Base-by-base conservation (phyloP, 2,797 vertebrate species). In the Podarcis lilfordi region DNA sequence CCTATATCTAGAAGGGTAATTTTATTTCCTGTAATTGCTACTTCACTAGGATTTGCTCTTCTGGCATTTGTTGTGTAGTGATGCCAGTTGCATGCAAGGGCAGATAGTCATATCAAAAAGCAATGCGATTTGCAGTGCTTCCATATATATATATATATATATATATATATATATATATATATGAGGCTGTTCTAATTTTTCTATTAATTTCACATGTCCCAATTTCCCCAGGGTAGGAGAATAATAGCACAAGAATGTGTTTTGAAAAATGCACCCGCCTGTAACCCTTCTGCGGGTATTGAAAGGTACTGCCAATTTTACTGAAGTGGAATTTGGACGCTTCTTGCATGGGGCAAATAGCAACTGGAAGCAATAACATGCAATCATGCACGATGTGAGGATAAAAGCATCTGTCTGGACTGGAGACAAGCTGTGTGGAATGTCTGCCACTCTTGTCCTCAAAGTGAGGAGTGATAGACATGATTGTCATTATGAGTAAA, bases 391-490 rank as follows among this genome's bases (percentile, higher is more conserved):
- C 1, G 4, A 78, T 79, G 45, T 0, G 1, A 71, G 75, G 88
- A 78, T 90, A 82, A 43, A 80, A 68, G 40, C 61, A 85, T 83
- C 74, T 89, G 17, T 84, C 25, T 87, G 1, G n/a, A 91, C 25
- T 86, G 1, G n/a, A 91, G 88, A 71, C 82, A 89, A 90, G 40
- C 37, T 90, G 50, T 66, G 55, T 43, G 76, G 25, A 86, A 87
- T 68, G 75, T 66, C 45, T 78, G 45, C 74, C 50, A 35, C 55
- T 94, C 91, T 40, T 88, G 21, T 50, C 32, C 91, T 45, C 66
- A 85, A 91, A 79, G 4, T 32, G 29, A 89, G 79, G 77, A 78
- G 17, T 21, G 1, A 32, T 88, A 88, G 45, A 74, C 68, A 21
- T 69, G 50, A 71, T 11, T 79, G 13, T 88, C 81, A 55, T 55